Evolutionary conservation across 2,113 vertebrate species (phyloP).

Genomic region (Cochlearius cochlearius): DNA sequence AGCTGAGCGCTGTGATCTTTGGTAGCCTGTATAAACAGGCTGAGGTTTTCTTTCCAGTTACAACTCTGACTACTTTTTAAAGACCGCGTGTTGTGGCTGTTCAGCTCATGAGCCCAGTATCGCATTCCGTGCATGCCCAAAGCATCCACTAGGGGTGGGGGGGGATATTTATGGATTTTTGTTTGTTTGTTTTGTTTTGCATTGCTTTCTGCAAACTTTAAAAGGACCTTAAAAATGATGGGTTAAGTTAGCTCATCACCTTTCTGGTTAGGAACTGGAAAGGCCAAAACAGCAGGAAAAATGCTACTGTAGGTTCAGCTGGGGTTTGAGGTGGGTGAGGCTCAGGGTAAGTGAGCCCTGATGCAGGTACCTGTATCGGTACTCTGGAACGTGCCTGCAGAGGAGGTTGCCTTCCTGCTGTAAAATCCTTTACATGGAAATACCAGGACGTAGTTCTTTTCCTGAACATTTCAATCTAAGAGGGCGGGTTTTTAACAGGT

Average conservation of each 20-base stretch:
- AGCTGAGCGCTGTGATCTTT: slow-evolving; percentile 35
- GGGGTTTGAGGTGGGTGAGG: background rate
- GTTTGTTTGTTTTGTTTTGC: background rate
- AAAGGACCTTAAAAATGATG: background rate
- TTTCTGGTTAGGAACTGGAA: background rate
- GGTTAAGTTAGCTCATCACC: background rate
- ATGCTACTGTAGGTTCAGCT: background rate
- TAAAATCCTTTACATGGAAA: background rate
- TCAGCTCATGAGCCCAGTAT: background rate
- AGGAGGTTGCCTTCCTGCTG: background rate
- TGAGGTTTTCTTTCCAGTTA: background rate
- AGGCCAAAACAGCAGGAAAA: background rate
- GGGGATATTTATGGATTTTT: background rate
- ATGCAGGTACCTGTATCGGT: background rate
- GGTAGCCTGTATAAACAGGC: slow-evolving; percentile 5
- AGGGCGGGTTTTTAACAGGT: background rate
- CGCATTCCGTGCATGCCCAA: background rate
- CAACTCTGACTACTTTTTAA: background rate
- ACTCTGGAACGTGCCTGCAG: background rate
- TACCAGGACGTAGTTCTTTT: background rate
- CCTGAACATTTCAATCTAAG: background rate
- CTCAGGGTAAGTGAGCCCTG: background rate
- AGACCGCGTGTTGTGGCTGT: background rate
- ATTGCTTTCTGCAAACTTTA: background rate
- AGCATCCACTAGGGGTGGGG: background rate